Evolutionary conservation across 2,888 invertebrate species (phyloP), one percentile per base, ranked within the genome.

Genomic region (Agriopis marginaria): DNA sequence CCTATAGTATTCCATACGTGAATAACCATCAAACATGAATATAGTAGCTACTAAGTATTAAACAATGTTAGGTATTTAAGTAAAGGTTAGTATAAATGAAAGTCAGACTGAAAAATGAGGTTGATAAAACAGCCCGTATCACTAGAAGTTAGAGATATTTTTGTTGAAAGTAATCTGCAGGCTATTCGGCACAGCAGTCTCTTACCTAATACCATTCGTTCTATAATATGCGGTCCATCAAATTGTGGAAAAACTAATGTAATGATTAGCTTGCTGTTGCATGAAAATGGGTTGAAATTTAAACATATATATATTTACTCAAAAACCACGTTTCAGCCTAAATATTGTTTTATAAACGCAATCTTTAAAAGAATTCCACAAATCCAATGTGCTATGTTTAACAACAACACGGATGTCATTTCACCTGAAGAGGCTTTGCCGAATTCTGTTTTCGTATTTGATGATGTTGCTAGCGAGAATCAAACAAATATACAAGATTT

Each of bases 231-330:
- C 12, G 76, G 74, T 3, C 73, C 74, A 32, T 76, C 74, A 0
- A 73, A 72, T 39, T 79, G 75, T 60, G 79, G 78, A 0, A 79
- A 79, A 72, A 79, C 72, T 0, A 73, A 76, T 64, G 51, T 79
- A n/a, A 54, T 84, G 40, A 42, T 78, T 42, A 44, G 53, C 60
- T 53, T 74, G 17, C 40, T 74, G 1, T 44, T 74, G 53, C 56
- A 72, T 32, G 49, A 53, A 58, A 66, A 74, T 17, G 71, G 74
- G 10, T 45, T 71, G 2, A 65, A 64, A 44, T 71, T 74, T 11
- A 23, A 32, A 63, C 66, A 71, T 64, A 5, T 75, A 4, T 75
- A 75, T n/a, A 10, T 75, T 6, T 75, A 72, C 51, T 71, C 74
- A 0, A 75, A 75, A 47, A 71, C 74, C 1, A 9, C 44, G 23